Evolutionary conservation across 2,113 vertebrate genomes (phyloP), one percentile per base, ranked within the genome.

Genomic region (Oreochromis niloticus): DNA sequence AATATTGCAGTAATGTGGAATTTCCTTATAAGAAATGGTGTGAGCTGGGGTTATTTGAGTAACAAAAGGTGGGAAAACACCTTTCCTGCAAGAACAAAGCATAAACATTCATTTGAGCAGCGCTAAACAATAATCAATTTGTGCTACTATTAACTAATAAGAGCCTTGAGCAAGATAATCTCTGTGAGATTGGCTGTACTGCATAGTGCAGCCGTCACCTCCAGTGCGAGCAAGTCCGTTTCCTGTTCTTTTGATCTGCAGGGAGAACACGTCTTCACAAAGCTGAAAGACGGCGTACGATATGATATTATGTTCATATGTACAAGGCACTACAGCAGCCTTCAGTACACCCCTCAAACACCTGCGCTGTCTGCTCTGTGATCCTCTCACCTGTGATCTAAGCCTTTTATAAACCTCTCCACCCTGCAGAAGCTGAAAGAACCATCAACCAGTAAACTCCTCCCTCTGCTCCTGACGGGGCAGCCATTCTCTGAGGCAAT

Each of bases 321-420:
- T 84, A 80, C 86, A 91, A 34, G 39, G 83, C 52, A 66, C 89
- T 90, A 90, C 90, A 92, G 75, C 87, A 87, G 85, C 87, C 92
- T 85, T 92, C 87, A 36, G 85, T 94, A 12, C 81, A 87, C 85
- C 93, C 75, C 90, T 93, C 88, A 93, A 90, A 95, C 93, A 96
- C 95, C 95, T 96, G 95, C 91, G 68, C 89, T 41, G 86, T 90
- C 91, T 92, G 84, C 93, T 94, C 94, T 96, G 92, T 96, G 95
- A 96, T 96, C 95, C 93, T 80, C 90, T 92, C 91, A 91, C 93
- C 94, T 96, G 92, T 96, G 96, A 96, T 95, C 95, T 95, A 89
- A 86, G 87, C 90, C 94, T 94, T 93, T 95, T 93, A 94, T 93
- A 95, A 95, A 93, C 85, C 93, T 92, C 93, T 81, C 85, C 88